Percentiles rank a stretch among this genome's conserved stretches.
phyloP scores from a whole-genome alignment of 2,113 vertebrate species.

The Hydrochoerus hydrochaeris region DNA sequence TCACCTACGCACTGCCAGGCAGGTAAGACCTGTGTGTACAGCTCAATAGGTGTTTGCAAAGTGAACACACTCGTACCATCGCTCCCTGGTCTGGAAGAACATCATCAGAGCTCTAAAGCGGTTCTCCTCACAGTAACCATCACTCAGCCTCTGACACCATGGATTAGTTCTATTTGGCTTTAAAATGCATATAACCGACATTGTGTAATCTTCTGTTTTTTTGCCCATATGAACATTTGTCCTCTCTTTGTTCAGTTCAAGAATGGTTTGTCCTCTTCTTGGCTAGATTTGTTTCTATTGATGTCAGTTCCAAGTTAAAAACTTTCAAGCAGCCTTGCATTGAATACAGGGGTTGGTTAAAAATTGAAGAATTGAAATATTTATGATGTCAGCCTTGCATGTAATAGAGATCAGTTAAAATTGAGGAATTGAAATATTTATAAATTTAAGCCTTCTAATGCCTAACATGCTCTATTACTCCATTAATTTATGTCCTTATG shows the following conservation, averaged over 20 bases:
- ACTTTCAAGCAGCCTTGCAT: neutral
- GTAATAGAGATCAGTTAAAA: conserved; percentile 3
- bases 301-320: neutral
- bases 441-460: neutral
- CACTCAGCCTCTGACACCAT: neutral
- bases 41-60: conserved; percentile 2
- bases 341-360: neutral
- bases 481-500: neutral
- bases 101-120: neutral
- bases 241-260: neutral
- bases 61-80: neutral
- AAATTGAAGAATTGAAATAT: neutral
- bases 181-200: neutral
- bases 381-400: neutral
- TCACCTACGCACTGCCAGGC: neutral
- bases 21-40: neutral
- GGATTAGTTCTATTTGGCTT: neutral
- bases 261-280: neutral
- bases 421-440: neutral
- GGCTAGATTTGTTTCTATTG: neutral
- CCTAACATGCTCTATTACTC: neutral
- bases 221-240: neutral
- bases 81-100: neutral
- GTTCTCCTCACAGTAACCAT: neutral
- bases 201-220: neutral